phyloP scores from a whole-genome alignment of 2,113 vertebrate species.

The Alosa alosa region DNA sequence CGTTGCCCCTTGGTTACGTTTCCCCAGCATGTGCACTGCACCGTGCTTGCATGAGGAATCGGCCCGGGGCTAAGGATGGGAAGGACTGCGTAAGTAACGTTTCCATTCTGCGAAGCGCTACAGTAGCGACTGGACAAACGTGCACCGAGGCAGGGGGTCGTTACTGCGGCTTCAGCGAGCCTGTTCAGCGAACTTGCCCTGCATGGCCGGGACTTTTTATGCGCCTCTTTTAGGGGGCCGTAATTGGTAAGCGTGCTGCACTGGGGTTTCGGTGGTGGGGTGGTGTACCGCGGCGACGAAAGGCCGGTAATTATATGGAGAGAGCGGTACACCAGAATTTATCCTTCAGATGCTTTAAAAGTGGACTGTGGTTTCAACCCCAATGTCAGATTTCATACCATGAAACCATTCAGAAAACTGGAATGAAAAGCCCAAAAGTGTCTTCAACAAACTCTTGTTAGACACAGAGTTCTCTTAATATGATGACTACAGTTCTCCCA shows the following conservation, averaged over 20 bases:
- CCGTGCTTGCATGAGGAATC: conserved; percentile 8
- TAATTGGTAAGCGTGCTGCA: conserved; percentile 42
- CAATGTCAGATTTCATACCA: conserved; percentile 15
- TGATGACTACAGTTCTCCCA: not conserved
- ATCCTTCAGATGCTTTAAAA: not conserved
- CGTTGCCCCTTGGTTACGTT: conserved; percentile 7
- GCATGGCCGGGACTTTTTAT: conserved; percentile 29
- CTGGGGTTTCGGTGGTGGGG: conserved; percentile 60
- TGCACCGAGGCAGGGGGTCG: conserved; percentile 66
- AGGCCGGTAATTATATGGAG: not conserved
- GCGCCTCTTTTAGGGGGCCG: not conserved
- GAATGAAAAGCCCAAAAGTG: not conserved
- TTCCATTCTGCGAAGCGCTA: conserved; percentile 58
- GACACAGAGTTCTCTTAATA: not conserved
- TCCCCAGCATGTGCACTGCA: conserved; percentile 29
- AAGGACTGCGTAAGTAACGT: conserved; percentile 1
- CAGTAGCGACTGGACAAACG: conserved; percentile 63
- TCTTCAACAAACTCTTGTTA: not conserved
- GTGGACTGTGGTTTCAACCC: conserved; percentile 41
- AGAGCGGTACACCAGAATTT: conserved; percentile 5
- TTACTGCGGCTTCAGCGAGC: conserved; percentile 67
- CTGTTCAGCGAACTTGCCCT: conserved; percentile 60
- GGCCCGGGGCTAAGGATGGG: conserved; percentile 12
- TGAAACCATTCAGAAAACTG: not conserved
- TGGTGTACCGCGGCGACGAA: conserved; percentile 61